Evolutionary conservation across 2,113 vertebrate genomes (phyloP), one percentile per base, ranked within the genome.

Genomic region (Hiodon tergisus): DNA sequence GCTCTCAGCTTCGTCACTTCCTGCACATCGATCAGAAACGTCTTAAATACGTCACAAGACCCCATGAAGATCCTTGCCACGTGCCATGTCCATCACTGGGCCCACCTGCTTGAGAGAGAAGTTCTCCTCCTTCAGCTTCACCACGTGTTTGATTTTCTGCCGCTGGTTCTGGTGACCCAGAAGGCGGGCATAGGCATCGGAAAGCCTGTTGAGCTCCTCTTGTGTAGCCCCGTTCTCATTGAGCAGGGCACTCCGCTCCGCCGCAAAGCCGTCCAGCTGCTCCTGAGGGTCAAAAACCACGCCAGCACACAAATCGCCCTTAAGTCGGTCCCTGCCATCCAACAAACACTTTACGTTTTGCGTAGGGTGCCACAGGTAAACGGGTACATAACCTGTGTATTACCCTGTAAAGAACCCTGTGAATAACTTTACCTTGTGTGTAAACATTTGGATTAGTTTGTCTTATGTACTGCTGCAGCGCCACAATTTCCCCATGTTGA

Each of bases 101-200:
- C 86, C 88, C 75, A 98, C 97, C 94, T 94, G 93, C 84, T 94
- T 97, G 2, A 99, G 87, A 50, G 88, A 77, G 3, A 83, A 71
- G 47, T 99, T 99, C 77, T 99, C 95, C 69, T 95, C 93, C 78
- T 99, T 99, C 53, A 99, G 46, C 80, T 96, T 98, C 86, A 97
- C 89, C 78, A 99, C 94, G 57, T 98, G 97, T 76, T 94, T 98
- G 85, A 99, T 99, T 90, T 99, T 99, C 87, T 99, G 97, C 81
- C 93, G 95, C 82, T 96, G 94, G 86, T 99, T 99, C 83, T 98
- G 97, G 83, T 99, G 97, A 54, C 97, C 96, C 78, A 98, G 86
- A 75, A 99, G 89, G 46, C 89, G 91, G 14, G 94, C 94, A 53
- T 98, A 99, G 0, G 95, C 95, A 9, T 93, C 90, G 0, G 93